phyloP scores from a whole-genome alignment of 2,113 vertebrate genomes.

The Bos javanicus region DNA sequence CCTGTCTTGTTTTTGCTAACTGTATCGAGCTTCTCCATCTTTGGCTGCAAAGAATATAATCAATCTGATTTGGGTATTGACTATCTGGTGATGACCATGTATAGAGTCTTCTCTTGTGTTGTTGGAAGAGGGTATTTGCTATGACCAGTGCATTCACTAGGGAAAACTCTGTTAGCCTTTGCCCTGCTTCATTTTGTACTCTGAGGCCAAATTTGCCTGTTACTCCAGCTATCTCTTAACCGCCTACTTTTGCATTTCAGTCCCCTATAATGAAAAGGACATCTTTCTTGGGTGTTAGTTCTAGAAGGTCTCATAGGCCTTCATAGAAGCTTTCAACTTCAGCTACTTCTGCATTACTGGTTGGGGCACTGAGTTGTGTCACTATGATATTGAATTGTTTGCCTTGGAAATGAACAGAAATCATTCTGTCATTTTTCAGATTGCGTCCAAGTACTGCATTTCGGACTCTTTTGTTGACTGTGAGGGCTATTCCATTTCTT shows the following conservation, averaged over 20 bases:
- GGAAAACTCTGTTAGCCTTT: background rate
- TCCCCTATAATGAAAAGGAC: background rate
- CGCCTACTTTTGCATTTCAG: background rate
- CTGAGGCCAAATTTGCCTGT: no score
- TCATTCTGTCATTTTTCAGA: background rate
- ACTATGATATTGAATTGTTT: background rate
- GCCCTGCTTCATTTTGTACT: background rate
- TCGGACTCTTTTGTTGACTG: background rate
- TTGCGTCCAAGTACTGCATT: background rate
- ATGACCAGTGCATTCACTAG: background rate
- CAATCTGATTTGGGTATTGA: background rate
- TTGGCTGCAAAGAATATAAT: background rate
- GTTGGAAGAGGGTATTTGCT: background rate
- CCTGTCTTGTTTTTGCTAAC: background rate
- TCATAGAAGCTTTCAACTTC: background rate
- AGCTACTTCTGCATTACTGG: background rate
- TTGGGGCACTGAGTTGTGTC: background rate
- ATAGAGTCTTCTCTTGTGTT: background rate
- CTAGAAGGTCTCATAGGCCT: background rate
- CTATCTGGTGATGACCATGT: background rate
- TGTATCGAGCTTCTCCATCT: background rate
- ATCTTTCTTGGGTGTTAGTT: background rate
- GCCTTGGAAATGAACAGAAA: background rate
- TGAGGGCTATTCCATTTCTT: background rate
- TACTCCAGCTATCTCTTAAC: background rate